These are phyloP conservation scores for Neofelis nebulosa DNA, from an alignment of 2,113 vertebrate genomes.

Conservation along the genomic window DNA sequence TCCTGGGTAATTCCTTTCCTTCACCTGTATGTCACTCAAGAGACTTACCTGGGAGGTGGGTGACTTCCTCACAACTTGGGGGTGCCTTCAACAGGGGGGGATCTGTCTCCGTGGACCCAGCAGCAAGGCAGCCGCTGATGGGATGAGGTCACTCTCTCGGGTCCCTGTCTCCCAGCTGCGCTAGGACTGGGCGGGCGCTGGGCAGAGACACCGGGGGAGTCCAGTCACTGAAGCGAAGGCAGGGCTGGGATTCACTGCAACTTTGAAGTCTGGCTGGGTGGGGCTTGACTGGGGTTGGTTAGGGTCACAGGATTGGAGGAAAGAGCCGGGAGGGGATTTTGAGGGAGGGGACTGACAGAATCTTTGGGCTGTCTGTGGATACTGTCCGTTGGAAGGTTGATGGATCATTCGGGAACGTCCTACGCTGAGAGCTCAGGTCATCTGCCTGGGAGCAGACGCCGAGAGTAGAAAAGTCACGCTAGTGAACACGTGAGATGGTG, in stretches of 20 bases:
- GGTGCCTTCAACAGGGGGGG: background rate
- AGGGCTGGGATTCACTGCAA: background rate
- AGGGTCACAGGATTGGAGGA: background rate
- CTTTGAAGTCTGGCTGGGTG: background rate
- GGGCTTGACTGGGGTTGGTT: background rate
- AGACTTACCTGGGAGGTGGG: background rate
- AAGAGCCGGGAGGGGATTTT: background rate
- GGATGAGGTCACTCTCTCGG: background rate
- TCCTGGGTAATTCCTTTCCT: background rate
- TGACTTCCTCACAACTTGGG: background rate
- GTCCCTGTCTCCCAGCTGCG: background rate
- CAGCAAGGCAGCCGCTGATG: background rate
- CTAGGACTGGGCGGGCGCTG: accelerated
- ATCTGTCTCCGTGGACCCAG: accelerated
- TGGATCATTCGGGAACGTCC: background rate
- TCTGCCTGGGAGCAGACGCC: too few relatives aligned
- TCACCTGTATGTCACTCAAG: background rate
- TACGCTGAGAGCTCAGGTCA: background rate
- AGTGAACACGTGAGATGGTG: too few relatives aligned
- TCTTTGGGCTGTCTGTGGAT: background rate
- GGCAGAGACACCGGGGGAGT: background rate
- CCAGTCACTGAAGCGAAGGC: accelerated
- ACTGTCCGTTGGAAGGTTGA: background rate
- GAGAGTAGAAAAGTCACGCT: too few relatives aligned
- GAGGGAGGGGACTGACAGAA: background rate